Percentiles rank a stretch among this genome's conserved stretches.
Evolutionary conservation across 2,113 vertebrate genomes (phyloP).

Genomic region (Felis chaus): DNA sequence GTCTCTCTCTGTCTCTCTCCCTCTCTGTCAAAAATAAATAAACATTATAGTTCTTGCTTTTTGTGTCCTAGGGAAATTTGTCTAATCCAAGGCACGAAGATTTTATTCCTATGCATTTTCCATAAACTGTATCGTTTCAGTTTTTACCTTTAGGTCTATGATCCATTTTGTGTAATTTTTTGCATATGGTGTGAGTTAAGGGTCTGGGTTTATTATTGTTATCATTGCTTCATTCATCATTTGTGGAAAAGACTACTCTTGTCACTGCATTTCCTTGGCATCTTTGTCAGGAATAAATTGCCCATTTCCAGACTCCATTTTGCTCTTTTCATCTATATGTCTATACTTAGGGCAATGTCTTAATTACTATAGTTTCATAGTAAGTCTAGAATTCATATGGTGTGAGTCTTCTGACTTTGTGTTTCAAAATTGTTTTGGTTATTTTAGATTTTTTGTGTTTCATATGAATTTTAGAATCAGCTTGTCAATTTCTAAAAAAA

Average conservation of each 20-base stretch:
- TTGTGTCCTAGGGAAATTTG: not conserved
- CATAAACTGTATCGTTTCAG: not conserved
- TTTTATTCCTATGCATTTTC: not conserved
- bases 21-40: too few relatives aligned
- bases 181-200: not conserved
- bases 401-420: not conserved
- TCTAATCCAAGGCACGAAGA: not conserved
- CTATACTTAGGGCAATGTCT: not conserved
- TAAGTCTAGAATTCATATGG: not conserved
- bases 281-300: not conserved
- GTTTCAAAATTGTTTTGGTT: not conserved
- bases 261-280: not conserved
- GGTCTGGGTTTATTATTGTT: not conserved
- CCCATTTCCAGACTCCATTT: not conserved
- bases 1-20: too few relatives aligned
- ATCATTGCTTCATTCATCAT: not conserved
- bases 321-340: not conserved
- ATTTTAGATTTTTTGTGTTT: not conserved
- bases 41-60: not conserved
- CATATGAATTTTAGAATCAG: not conserved
- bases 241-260: not conserved
- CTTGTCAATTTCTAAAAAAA: not conserved
- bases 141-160: not conserved
- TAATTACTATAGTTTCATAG: not conserved
- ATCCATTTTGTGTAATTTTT: not conserved